Conservation (phyloP, 2,797 vertebrate species). For the Xiphorhynchus erythropygius region DNA sequence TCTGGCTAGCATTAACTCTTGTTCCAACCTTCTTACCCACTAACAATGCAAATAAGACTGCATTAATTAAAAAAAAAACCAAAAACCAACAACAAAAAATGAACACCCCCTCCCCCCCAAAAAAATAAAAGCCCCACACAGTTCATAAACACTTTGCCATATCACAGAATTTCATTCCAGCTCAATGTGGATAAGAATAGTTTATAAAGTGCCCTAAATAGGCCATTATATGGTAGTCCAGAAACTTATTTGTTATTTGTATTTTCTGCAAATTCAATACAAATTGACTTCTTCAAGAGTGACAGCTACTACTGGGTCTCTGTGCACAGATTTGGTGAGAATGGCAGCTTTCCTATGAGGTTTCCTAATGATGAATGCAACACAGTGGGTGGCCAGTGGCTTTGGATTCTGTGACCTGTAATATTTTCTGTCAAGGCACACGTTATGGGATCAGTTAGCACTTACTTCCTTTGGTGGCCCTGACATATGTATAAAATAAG, state of each 20-base stretch:
- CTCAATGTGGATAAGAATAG: neutral
- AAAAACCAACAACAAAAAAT: neutral
- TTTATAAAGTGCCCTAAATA: neutral
- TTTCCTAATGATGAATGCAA: neutral
- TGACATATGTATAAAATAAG: slow-evolving; percentile 11
- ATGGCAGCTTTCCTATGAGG: slow-evolving; percentile 7
- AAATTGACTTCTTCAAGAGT: neutral
- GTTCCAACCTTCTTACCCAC: neutral
- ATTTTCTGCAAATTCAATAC: slow-evolving; percentile 5
- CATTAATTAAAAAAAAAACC: neutral
- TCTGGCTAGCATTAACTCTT: neutral
- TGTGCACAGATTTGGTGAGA: neutral
- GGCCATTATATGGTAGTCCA: neutral
- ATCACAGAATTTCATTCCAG: neutral
- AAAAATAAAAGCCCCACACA: neutral
- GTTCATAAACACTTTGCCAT: neutral
- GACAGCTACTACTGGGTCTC: slow-evolving; percentile 27
- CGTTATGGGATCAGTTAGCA: slow-evolving; percentile 4
- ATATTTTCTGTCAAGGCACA: slow-evolving; percentile 59
- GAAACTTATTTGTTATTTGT: slow-evolving; percentile 4
- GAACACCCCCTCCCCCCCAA: neutral
- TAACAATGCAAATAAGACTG: neutral
- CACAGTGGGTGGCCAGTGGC: slow-evolving; percentile 7
- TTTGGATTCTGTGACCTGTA: neutral
- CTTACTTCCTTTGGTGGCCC: slow-evolving; percentile 16